A percentile compares a stretch with the other conserved stretches of the same genome.
Conservation (phyloP, 2,113 vertebrate genomes). For the Thunnus maccoyii region DNA sequence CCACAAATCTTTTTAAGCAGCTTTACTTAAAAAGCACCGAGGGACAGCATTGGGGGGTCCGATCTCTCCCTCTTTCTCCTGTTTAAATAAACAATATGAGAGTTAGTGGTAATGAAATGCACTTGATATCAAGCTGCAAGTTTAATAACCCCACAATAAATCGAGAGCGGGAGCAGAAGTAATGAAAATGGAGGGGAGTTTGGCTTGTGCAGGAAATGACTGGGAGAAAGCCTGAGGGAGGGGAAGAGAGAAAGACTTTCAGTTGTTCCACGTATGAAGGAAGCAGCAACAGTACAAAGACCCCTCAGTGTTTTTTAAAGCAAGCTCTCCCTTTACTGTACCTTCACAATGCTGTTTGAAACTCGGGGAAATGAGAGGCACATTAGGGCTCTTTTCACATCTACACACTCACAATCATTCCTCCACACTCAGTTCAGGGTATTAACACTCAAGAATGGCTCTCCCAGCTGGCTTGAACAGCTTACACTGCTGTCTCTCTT, state of each 20-base stretch:
- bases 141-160: conserved; percentile 80
- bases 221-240: conserved; percentile 75
- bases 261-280: conserved; percentile 76
- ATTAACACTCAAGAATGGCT: conserved; percentile 65
- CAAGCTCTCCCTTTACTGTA: conserved; percentile 62
- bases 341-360: conserved; percentile 62
- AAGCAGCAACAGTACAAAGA: conserved; percentile 78
- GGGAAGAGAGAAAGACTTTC: conserved; percentile 69
- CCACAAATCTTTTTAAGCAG: conserved; percentile 65
- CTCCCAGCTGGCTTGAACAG: conserved; percentile 68
- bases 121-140: conserved; percentile 78
- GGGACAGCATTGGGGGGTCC: conserved; percentile 40
- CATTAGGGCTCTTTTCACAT: conserved; percentile 58
- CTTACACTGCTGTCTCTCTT: conserved; percentile 58
- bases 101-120: conserved; percentile 79
- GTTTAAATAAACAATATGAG: conserved; percentile 75
- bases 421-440: conserved; percentile 54
- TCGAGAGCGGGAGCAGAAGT: conserved; percentile 72
- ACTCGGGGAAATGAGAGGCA: conserved; percentile 53
- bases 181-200: conserved; percentile 82
- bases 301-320: conserved; percentile 76
- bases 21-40: conserved; percentile 59
- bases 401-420: conserved; percentile 37
- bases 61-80: conserved; percentile 42
- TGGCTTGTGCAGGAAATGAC: conserved; percentile 84